Evolutionary conservation across 2,113 vertebrate genomes (phyloP).

Genomic region (Reinhardtius hippoglossoides): DNA sequence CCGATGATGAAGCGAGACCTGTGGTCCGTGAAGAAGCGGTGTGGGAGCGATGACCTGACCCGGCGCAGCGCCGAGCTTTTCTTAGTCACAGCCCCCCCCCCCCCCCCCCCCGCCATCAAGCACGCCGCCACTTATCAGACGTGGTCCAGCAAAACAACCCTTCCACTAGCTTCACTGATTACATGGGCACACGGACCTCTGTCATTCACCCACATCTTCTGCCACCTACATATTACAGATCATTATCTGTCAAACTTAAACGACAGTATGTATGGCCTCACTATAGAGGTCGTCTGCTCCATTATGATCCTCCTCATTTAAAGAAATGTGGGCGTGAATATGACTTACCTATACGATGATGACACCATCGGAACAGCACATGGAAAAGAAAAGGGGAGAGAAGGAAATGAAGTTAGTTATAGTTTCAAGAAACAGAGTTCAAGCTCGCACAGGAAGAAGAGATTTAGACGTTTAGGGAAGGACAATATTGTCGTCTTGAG

Average conservation of each 20-base stretch:
- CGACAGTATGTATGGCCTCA: background rate
- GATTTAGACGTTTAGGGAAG: constrained; percentile 28
- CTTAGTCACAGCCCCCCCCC: constrained; percentile 40
- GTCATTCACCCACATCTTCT: constrained; percentile 16
- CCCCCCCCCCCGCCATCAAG: constrained; percentile 28
- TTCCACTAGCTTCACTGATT: constrained; percentile 53
- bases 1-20: constrained; percentile 33
- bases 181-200: constrained; percentile 15
- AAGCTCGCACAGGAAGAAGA: constrained; percentile 12
- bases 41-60: constrained; percentile 34
- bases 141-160: constrained; percentile 40
- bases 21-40: background rate
- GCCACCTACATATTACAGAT: constrained; percentile 10
- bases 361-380: constrained; percentile 21
- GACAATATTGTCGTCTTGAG: constrained; percentile 25
- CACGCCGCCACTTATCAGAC: constrained; percentile 51
- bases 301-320: constrained; percentile 53
- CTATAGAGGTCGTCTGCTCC: constrained; percentile 45
- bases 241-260: constrained; percentile 29
- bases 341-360: constrained; percentile 74
- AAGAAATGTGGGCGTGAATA: constrained; percentile 11
- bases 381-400: background rate
- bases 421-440: background rate
- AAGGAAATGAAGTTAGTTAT: constrained; percentile 28
- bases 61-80: constrained; percentile 15